Conservation (phyloP, 2,113 vertebrate species). For the Mesembrinibis cayennensis region DNA sequence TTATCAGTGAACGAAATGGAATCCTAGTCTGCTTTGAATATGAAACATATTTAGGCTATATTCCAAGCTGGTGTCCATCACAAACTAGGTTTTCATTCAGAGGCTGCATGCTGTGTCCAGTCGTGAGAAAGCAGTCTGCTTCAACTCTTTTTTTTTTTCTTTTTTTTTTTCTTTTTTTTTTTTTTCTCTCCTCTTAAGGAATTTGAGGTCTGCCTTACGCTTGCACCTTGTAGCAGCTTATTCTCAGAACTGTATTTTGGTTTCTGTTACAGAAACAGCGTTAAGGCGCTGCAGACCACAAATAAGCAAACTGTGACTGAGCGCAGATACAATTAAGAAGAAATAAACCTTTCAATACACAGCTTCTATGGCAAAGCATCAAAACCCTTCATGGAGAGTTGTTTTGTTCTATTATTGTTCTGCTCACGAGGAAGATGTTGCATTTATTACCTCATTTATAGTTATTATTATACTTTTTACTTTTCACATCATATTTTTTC, state of each 20-base stretch:
- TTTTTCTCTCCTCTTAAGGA: not conserved
- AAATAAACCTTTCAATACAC: not conserved
- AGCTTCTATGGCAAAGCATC: not conserved
- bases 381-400: not conserved
- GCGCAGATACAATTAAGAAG: not conserved
- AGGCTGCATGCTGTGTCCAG: conserved; percentile 71
- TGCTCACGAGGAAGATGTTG: not conserved
- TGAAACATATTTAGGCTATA: conserved; percentile 79
- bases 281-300: not conserved
- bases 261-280: not conserved
- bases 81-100: conserved; percentile 69
- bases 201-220: not conserved
- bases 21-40: conserved; percentile 76
- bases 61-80: conserved; percentile 74
- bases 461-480: not conserved
- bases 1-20: conserved; percentile 80
- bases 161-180: not conserved
- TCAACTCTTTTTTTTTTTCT: not conserved
- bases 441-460: not conserved
- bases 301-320: not conserved
- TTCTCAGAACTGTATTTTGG: not conserved
- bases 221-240: conserved; percentile 40
- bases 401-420: not conserved
- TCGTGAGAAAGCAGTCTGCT: conserved; percentile 65
- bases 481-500: not conserved